These are phyloP conservation scores for Drosophila helvetica DNA, from an alignment of 2,888 invertebrate genomes.

Conservation along the genomic window DNA sequence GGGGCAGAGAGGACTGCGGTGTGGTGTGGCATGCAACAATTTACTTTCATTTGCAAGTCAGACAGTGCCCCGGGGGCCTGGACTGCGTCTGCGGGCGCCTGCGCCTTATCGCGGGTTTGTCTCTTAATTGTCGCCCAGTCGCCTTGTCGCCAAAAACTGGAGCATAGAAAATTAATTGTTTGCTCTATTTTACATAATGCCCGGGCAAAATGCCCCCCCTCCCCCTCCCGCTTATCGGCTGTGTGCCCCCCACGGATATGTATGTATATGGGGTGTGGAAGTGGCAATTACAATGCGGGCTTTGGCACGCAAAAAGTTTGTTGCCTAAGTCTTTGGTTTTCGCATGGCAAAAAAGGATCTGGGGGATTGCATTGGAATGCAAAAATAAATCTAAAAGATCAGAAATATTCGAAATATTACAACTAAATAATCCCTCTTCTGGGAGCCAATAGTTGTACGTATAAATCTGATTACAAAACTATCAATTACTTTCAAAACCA, in stretches of 20 bases:
- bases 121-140: conserved; percentile 71
- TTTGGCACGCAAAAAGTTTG: conserved; percentile 23
- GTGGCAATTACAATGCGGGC: conserved; percentile 8
- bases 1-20: conserved; percentile 11
- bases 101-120: conserved; percentile 54
- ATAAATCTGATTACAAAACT: neutral
- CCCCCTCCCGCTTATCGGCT: conserved; percentile 12
- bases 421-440: no score
- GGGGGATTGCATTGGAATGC: no score
- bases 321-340: conserved; percentile 46
- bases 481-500: neutral
- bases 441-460: neutral
- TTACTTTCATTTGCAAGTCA: conserved; percentile 71
- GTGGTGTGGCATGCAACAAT: conserved; percentile 67
- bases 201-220: conserved; percentile 31
- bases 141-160: conserved; percentile 70
- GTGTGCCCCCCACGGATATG: neutral
- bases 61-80: conserved; percentile 21
- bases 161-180: conserved; percentile 83
- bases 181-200: conserved; percentile 82
- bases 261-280: neutral
- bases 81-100: conserved; percentile 57
- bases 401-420: no score
- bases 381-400: no score
- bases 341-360: neutral